Evolutionary conservation across 2,113 vertebrate genomes (phyloP).

Genomic region (chimpanzee (Pan troglodytes)): NHGRI_mPanTro3-v2.1_pri NC_072398.2:96254001-96254500

Average conservation of each 20-base stretch:
- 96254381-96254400: not conserved
- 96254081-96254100: not conserved
- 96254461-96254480: not conserved
- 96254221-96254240: not conserved
- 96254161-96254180: rapidly evolving
- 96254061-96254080: too few relatives aligned
- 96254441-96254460: not conserved
- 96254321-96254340: not conserved
- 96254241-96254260: not conserved
- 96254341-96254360: not conserved
- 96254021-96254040: not conserved
- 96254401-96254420: not conserved
- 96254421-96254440: not conserved
- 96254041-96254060: not conserved
- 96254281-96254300: not conserved
- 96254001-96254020: not conserved
- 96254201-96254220: not conserved
- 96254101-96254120: not conserved
- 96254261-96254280: not conserved
- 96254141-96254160: not conserved
- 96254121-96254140: not conserved
- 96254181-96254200: not conserved
- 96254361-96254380: not conserved
- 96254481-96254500: not conserved
- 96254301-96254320: not conserved